Conservation (phyloP, 2,113 vertebrate species). For the Donacobius atricapilla region DNA sequence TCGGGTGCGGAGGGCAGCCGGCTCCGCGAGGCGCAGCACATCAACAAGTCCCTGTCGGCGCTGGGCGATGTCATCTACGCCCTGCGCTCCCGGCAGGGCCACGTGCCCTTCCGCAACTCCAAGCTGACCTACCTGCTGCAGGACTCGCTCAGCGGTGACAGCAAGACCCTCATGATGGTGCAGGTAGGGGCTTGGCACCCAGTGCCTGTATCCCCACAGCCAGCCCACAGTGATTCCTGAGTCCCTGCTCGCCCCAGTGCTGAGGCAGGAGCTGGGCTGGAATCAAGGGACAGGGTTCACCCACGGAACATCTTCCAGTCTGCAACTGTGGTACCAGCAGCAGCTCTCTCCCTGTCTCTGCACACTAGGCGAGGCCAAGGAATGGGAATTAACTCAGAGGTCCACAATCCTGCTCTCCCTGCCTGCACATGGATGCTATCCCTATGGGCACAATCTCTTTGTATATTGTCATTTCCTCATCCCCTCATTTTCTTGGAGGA, state of each 20-base stretch:
- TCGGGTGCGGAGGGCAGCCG: conserved; percentile 91
- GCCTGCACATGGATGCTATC: not conserved
- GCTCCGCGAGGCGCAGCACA: conserved; percentile 91
- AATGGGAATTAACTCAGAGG: rapidly evolving
- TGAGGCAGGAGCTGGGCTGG: not conserved
- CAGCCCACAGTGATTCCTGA: rapidly evolving
- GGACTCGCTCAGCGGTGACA: conserved; percentile 92
- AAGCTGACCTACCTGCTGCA: conserved; percentile 98
- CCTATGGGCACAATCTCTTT: rapidly evolving
- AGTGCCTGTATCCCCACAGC: rapidly evolving
- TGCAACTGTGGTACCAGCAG: rapidly evolving
- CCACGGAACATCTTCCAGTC: rapidly evolving
- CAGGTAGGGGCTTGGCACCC: conserved; percentile 76
- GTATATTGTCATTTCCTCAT: rapidly evolving
- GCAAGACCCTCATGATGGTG: conserved; percentile 97
- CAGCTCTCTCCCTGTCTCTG: not conserved
- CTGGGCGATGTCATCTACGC: conserved; percentile 92
- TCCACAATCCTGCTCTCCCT: rapidly evolving
- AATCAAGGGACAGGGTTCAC: rapidly evolving
- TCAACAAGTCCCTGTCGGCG: conserved; percentile 93
- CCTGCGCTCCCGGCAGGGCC: conserved; percentile 86
- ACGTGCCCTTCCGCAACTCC: conserved; percentile 96
- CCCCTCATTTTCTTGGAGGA: not conserved
- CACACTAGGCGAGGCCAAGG: rapidly evolving
- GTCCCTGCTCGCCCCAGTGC: rapidly evolving